These are phyloP conservation scores for Trachelus troglodyta DNA, from an alignment of 2,888 invertebrate genomes.

Conservation along the genomic window DNA sequence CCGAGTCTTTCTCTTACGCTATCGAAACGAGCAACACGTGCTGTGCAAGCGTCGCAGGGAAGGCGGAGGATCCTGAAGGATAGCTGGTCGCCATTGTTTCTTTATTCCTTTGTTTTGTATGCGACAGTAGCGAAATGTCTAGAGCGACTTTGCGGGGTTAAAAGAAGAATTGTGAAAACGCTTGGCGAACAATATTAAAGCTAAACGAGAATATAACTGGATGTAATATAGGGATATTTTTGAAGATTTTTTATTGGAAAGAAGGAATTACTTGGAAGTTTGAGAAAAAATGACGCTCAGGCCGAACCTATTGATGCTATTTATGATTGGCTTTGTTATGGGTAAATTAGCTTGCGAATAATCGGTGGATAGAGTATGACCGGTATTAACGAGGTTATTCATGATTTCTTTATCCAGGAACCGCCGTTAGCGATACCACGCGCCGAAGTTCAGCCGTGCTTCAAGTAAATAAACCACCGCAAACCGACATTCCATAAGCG, in stretches of 20 bases:
- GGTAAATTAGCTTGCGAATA: not conserved
- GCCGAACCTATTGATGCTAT: not conserved
- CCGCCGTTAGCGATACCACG: not conserved
- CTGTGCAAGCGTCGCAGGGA: not conserved
- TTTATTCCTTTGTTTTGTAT: not conserved
- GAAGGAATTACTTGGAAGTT: not conserved
- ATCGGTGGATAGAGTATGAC: not conserved
- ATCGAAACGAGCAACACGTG: not conserved
- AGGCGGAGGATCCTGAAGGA: not conserved
- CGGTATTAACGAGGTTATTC: not conserved
- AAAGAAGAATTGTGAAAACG: not conserved
- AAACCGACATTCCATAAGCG: not conserved
- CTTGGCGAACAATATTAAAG: not conserved
- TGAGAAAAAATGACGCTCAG: not conserved
- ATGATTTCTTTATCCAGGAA: not conserved
- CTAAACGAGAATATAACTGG: not conserved
- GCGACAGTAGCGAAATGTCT: not conserved
- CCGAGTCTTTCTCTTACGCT: not conserved
- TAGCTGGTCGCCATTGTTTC: not conserved
- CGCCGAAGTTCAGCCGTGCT: not conserved
- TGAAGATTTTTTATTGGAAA: not conserved
- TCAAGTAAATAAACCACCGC: not conserved
- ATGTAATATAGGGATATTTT: not conserved
- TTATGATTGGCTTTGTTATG: not conserved
- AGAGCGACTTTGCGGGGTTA: not conserved